Percentiles rank a stretch among this genome's conserved stretches.
phyloP scores from a whole-genome alignment of 2,113 vertebrate genomes.

The Microtus richardsoni region DNA sequence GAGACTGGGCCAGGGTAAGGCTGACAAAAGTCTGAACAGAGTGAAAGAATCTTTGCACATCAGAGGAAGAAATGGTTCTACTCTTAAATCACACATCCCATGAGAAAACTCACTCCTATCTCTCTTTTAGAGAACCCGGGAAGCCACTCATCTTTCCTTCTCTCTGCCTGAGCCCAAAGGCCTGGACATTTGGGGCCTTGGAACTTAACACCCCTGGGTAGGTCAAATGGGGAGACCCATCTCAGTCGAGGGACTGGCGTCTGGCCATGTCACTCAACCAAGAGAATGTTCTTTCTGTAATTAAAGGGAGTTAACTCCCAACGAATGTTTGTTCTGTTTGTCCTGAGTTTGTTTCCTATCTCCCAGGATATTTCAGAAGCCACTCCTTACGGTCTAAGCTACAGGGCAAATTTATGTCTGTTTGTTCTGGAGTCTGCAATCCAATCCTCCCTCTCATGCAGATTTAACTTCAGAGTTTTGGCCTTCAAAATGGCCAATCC shows the following conservation, averaged over 20 bases:
- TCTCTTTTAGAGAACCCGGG: conserved; percentile 58
- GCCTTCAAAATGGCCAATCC: background rate
- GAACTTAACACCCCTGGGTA: conserved; percentile 43
- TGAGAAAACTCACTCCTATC: conserved; percentile 6
- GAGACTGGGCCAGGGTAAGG: background rate
- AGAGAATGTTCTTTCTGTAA: conserved; percentile 51
- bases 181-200: conserved; percentile 43
- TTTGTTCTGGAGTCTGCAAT: conserved; percentile 52
- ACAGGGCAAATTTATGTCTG: conserved; percentile 49
- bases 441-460: background rate
- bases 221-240: conserved; percentile 42
- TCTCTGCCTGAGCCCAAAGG: background rate
- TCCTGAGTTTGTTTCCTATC: conserved; percentile 66
- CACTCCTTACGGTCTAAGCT: conserved; percentile 50
- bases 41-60: background rate
- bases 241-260: conserved; percentile 4
- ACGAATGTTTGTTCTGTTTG: conserved; percentile 60
- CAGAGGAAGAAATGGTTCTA: background rate
- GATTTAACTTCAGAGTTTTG: background rate
- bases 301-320: conserved; percentile 54
- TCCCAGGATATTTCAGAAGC: conserved; percentile 60
- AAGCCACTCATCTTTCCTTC: conserved; percentile 27
- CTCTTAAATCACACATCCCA: background rate
- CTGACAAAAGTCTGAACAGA: background rate
- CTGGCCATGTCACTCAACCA: conserved; percentile 56